These are phyloP conservation scores for Ascidia mentula DNA, from an alignment of 23 tunicate species.

Conservation along the genomic window DNA sequence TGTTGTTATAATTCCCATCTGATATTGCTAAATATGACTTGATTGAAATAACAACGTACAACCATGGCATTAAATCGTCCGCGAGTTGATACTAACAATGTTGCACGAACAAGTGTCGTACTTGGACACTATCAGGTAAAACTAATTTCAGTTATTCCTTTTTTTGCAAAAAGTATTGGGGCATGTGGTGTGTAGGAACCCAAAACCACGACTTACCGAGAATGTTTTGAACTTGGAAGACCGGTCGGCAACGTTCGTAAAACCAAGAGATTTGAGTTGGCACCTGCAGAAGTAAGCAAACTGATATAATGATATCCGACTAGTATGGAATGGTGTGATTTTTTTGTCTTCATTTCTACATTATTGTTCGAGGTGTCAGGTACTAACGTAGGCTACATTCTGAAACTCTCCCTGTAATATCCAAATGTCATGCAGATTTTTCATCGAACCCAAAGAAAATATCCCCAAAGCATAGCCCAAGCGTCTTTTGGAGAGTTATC, in stretches of 20 bases:
- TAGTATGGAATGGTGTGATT: too few species aligned
- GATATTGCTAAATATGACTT: background rate
- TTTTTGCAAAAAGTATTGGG: background rate
- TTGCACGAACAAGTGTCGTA: slow-evolving; percentile 43
- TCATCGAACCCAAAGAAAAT: slow-evolving; percentile 49
- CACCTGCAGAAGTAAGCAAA: slow-evolving; percentile 34
- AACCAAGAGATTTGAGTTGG: slow-evolving; percentile 29
- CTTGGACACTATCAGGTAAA: slow-evolving; percentile 58
- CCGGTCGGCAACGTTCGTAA: background rate
- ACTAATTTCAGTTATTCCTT: background rate
- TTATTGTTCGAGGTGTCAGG: background rate
- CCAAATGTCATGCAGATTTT: slow-evolving; percentile 38
- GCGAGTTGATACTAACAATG: slow-evolving; percentile 19
- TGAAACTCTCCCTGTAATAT: background rate
- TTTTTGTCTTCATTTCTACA: background rate
- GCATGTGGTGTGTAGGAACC: slow-evolving; percentile 27
- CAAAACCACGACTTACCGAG: slow-evolving; percentile 43
- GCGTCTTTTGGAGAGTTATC: slow-evolving; percentile 53
- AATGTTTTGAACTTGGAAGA: slow-evolving; percentile 34
- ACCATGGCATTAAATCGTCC: slow-evolving; percentile 49
- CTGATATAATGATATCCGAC: too few species aligned
- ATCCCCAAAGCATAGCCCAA: slow-evolving; percentile 49
- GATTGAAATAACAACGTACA: background rate
- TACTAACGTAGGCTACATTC: too few species aligned
- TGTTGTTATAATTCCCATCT: too few species aligned